These are phyloP conservation scores for Upupa epops DNA, from an alignment of 2,113 vertebrate genomes.

Conservation along the genomic window DNA sequence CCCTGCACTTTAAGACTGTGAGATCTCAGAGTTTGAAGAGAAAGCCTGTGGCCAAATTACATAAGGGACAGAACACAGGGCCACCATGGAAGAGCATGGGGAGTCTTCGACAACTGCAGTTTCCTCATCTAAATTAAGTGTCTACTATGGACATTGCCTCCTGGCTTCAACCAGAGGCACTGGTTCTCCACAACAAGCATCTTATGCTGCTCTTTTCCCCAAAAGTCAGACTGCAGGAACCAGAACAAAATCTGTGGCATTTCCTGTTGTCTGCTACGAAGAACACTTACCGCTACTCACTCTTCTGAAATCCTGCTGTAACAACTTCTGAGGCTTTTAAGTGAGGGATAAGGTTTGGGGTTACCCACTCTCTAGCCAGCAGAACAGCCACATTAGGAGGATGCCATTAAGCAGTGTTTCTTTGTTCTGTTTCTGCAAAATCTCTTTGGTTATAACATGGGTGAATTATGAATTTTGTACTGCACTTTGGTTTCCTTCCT, in stretches of 20 bases:
- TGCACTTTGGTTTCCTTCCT: neutral
- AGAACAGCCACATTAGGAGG: neutral
- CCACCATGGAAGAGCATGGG: neutral
- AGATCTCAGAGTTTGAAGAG: neutral
- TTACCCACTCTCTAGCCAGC: neutral
- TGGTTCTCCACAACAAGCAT: accelerated
- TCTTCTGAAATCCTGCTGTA: neutral
- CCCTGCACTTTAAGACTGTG: neutral
- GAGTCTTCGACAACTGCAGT: neutral
- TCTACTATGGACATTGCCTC: neutral
- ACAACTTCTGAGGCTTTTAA: neutral
- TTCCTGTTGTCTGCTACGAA: neutral
- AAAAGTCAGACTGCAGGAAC: neutral
- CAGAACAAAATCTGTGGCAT: neutral
- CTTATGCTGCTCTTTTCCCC: neutral
- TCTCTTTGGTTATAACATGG: neutral
- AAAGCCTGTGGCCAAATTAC: neutral
- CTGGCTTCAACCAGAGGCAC: neutral
- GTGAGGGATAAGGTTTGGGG: neutral
- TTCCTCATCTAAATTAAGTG: neutral
- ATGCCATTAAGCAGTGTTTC: neutral
- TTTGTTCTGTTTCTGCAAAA: neutral
- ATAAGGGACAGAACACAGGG: neutral
- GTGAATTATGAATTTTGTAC: neutral
- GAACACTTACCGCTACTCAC: neutral